phyloP scores from a whole-genome alignment of 2,888 invertebrate species.

The Drosophila neutralis region DNA sequence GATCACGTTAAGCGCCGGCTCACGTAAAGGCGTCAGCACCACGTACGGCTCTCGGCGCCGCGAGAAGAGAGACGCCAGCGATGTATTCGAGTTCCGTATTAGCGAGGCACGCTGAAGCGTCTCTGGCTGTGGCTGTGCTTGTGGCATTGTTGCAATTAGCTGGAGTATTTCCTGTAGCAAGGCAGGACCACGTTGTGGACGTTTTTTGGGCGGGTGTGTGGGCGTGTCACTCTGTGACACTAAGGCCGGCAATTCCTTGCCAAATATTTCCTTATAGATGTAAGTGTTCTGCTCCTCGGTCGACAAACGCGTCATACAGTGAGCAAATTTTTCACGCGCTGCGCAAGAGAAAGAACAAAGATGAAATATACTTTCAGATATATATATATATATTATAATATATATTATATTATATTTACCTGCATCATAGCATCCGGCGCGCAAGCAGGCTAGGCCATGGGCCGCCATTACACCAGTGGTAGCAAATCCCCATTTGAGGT shows the following conservation, averaged over 20 bases:
- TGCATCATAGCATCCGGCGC: constrained; percentile 91
- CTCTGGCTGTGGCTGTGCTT: constrained; percentile 80
- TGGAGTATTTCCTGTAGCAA: constrained; percentile 89
- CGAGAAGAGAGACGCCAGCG: constrained; percentile 78
- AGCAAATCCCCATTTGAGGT: constrained; percentile 93
- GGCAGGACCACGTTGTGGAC: constrained; percentile 88
- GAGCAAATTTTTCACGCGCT: constrained; percentile 83
- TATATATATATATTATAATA: not conserved
- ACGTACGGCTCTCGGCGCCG: constrained; percentile 86
- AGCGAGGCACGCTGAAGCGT: constrained; percentile 80
- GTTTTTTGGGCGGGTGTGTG: constrained; percentile 63
- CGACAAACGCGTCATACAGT: constrained; percentile 82
- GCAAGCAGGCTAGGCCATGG: constrained; percentile 94
- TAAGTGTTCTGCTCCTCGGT: constrained; percentile 72
- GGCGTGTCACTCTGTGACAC: constrained; percentile 7
- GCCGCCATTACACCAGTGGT: constrained; percentile 92
- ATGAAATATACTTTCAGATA: not conserved
- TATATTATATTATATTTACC: too few relatives aligned
- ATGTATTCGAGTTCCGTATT: constrained; percentile 83
- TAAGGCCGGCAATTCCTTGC: constrained; percentile 10
- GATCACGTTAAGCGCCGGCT: constrained; percentile 87
- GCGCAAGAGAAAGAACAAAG: constrained; percentile 3
- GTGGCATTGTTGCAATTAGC: constrained; percentile 87
- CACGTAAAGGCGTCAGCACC: constrained; percentile 86
- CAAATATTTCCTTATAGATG: constrained; percentile 70